Evolutionary conservation across 1,140 invertebrate genomes (phyloP).

Genomic region (Brachionus sp.): DNA sequence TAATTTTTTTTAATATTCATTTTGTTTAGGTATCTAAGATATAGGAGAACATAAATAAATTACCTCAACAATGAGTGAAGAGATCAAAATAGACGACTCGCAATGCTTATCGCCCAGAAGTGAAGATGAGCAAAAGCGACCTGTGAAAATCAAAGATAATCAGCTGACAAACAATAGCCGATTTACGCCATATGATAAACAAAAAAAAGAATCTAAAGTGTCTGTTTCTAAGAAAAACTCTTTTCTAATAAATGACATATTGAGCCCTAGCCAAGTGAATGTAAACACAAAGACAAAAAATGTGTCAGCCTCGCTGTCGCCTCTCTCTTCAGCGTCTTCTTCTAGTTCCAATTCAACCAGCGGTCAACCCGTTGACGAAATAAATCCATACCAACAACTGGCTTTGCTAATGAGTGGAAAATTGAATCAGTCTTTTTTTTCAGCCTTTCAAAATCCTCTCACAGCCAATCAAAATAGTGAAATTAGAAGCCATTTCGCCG

Average conservation of each 20-base stretch:
- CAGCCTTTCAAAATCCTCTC: not conserved
- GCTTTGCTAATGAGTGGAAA: conserved; percentile 20
- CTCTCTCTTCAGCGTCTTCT: not conserved
- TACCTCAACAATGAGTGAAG: not conserved
- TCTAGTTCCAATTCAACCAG: not conserved
- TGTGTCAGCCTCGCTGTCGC: not conserved
- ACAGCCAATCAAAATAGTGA: not conserved
- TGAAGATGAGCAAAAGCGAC: not conserved
- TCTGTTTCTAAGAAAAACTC: not conserved
- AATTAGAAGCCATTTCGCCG: not conserved
- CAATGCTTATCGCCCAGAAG: not conserved
- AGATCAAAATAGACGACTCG: not conserved
- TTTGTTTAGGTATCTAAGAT: not conserved
- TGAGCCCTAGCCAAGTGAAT: not conserved
- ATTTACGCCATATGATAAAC: not conserved
- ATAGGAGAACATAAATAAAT: not conserved
- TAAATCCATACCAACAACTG: conserved; percentile 17
- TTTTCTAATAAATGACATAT: conserved; percentile 12
- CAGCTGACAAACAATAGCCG: not conserved
- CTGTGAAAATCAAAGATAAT: not conserved
- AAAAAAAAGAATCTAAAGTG: not conserved
- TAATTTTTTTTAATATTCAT: not conserved
- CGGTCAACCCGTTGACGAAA: not conserved
- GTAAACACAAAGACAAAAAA: not conserved
- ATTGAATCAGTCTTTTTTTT: not conserved